phyloP scores from a whole-genome alignment of 2,113 vertebrate genomes.

The Haplochromis vanheusdeni region DNA sequence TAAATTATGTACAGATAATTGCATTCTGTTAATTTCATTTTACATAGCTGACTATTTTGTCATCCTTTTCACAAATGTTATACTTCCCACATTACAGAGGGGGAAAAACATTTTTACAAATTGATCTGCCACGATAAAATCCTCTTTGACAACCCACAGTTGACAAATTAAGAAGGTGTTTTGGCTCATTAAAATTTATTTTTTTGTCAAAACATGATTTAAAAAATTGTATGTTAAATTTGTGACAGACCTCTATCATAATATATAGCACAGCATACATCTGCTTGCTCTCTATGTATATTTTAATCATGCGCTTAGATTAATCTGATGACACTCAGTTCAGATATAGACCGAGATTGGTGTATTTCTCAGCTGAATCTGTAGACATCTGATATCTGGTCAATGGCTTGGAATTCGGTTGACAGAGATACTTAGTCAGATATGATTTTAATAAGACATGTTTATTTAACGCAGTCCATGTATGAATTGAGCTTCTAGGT shows the following conservation, averaged over 20 bases:
- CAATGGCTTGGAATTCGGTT: background rate
- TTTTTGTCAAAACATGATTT: background rate
- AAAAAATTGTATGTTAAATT: background rate
- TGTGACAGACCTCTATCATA: background rate
- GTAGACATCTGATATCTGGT: background rate
- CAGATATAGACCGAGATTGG: background rate
- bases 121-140: background rate
- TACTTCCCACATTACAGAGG: background rate
- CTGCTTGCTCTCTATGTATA: background rate
- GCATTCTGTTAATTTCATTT: background rate
- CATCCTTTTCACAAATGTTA: background rate
- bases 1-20: background rate
- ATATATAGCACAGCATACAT: background rate
- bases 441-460: background rate
- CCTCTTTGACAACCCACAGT: background rate
- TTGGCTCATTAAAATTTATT: background rate
- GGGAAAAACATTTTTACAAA: background rate
- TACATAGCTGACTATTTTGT: background rate
- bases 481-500: background rate
- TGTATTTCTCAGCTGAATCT: background rate
- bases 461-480: background rate
- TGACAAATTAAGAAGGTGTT: background rate
- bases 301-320: background rate
- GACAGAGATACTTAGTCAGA: background rate
- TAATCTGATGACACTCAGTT: background rate